Evolutionary conservation across 1,140 invertebrate genomes (phyloP), one percentile per base, ranked within the genome.

Genomic region (Brachystomella parvula): DNA sequence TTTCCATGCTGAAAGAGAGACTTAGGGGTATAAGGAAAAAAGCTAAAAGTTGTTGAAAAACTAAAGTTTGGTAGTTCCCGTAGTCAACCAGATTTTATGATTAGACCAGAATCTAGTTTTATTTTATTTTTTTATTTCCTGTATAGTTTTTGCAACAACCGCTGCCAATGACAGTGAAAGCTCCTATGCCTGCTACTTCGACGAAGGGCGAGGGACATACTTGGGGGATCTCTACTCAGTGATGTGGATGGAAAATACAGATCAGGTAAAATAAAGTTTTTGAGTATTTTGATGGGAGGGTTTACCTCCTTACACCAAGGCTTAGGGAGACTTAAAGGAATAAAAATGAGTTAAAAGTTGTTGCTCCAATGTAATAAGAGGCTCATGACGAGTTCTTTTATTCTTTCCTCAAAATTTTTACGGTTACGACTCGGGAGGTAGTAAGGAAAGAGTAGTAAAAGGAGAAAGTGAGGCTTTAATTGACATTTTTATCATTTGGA

Each of bases 231-330:
- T 84, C 1, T 86, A 84, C 74, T 83, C 81, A 74, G 83, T 86
- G n/a, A 84, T 81, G 35, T 87, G 86, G 86, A 82, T 87, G 81
- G 77, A 86, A 75, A 83, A 86, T 77, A 79, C 82, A 21, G 84
- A 87, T 69, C 76, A 77, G 71, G 83, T 83, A 73, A 6, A 9
- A 39, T 9, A 39, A 39, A 9, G 21, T 53, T 53, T 53, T 53
- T 24, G 6, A 6, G 24, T 53, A 17, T 53, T 53, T 53, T 12
- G 39, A 44, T n/a, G n/a, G n/a, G n/a, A 44, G 39, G 39, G n/a
- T 9, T 12, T n/a, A 44, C 39, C 9, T n/a, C n/a, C n/a, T n/a
- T n/a, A n/a, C n/a, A n/a, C n/a, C n/a, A n/a, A n/a, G n/a, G n/a
- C n/a, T n/a, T n/a, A n/a, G n/a, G n/a, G n/a, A n/a, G n/a, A n/a